These are phyloP conservation scores for Helicoverpa armigera DNA, from an alignment of 1,140 invertebrate genomes.

Conservation along the genomic window DNA sequence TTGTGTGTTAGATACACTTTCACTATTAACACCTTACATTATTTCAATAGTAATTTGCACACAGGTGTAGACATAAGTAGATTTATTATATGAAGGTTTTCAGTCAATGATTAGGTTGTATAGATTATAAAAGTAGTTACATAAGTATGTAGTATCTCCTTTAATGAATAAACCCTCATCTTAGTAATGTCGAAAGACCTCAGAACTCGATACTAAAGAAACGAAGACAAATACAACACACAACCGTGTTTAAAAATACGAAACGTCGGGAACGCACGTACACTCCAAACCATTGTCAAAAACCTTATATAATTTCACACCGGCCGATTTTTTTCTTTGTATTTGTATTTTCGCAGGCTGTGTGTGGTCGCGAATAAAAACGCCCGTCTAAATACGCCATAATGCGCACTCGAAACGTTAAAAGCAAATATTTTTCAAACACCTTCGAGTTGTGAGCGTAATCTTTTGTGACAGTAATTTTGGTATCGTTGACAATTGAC, in stretches of 20 bases:
- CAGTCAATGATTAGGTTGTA: too few relatives aligned
- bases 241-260: constrained; percentile 80
- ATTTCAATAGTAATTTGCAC: too few relatives aligned
- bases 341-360: constrained; percentile 48
- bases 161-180: too few relatives aligned
- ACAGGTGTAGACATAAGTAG: too few relatives aligned
- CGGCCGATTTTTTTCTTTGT: constrained; percentile 42
- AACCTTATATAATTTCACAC: constrained; percentile 82
- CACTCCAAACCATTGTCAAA: constrained; percentile 76
- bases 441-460: constrained; percentile 68
- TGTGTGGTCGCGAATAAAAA: constrained; percentile 81
- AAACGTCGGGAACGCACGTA: constrained; percentile 76
- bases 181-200: too few relatives aligned
- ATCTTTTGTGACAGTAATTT: constrained; percentile 82
- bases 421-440: constrained; percentile 84
- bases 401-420: constrained; percentile 71
- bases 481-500: constrained; percentile 78
- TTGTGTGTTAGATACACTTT: too few relatives aligned
- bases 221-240: constrained; percentile 67
- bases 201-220: not conserved
- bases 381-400: constrained; percentile 68
- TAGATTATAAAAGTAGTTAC: too few relatives aligned
- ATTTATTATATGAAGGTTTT: too few relatives aligned
- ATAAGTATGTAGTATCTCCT: too few relatives aligned
- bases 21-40: too few relatives aligned